Percentiles rank a stretch among this genome's conserved stretches.
These are phyloP conservation scores for Falcaria lacertinaria DNA, from an alignment of 2,888 invertebrate genomes.

Conservation along the genomic window DNA sequence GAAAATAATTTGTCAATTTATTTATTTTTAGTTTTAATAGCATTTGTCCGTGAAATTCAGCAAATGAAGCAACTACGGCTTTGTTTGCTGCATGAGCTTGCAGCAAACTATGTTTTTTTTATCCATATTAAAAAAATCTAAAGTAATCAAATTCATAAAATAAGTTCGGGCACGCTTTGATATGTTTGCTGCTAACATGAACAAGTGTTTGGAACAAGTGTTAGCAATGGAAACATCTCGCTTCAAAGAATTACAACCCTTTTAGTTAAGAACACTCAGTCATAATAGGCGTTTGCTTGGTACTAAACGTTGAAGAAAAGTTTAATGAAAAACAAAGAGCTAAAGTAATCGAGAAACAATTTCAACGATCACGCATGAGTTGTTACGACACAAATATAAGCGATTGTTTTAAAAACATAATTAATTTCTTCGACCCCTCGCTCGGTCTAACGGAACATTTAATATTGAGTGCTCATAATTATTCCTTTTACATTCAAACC, in stretches of 20 bases:
- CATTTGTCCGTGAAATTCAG: not conserved
- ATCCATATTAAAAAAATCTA: not conserved
- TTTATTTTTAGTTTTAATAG: not conserved
- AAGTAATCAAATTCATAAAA: not conserved
- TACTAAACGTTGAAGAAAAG: constrained; percentile 50
- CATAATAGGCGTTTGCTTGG: constrained; percentile 25
- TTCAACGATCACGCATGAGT: constrained; percentile 75
- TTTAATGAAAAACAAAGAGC: constrained; percentile 74
- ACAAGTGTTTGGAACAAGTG: not conserved
- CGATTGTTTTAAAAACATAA: constrained; percentile 79
- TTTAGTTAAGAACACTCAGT: constrained; percentile 15
- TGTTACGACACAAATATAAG: constrained; percentile 69
- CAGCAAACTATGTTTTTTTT: not conserved
- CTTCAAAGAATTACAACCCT: constrained; percentile 18
- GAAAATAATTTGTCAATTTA: no score
- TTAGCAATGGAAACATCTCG: not conserved
- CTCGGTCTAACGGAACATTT: constrained; percentile 73
- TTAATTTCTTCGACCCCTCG: constrained; percentile 75
- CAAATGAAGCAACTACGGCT: not conserved
- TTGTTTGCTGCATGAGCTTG: not conserved
- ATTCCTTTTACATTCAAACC: constrained; percentile 72
- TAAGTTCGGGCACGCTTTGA: not conserved
- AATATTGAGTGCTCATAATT: constrained; percentile 79
- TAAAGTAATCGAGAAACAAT: constrained; percentile 76
- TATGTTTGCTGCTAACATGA: not conserved